Evolutionary conservation across 2,797 vertebrate species (phyloP).

Genomic region (Pangasius sanitwongsei): DNA sequence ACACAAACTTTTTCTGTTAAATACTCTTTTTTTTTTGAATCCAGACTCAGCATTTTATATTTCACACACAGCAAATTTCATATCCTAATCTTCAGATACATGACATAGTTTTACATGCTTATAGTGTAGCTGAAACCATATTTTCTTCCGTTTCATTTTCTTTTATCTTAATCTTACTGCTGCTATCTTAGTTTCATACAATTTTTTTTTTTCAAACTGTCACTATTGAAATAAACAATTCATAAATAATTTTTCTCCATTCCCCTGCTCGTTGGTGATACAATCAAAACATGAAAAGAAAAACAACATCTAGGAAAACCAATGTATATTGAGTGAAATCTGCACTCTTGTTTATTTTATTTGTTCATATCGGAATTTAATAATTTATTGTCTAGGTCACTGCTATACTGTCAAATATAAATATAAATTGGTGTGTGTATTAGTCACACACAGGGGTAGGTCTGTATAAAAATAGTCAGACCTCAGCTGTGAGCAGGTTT

Average conservation of each 20-base stretch:
- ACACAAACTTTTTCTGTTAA: not conserved
- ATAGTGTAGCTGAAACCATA: not conserved
- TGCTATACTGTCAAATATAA: slow-evolving; percentile 13
- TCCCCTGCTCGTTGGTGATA: not conserved
- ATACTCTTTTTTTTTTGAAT: not conserved
- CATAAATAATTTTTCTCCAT: not conserved
- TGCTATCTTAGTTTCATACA: not conserved
- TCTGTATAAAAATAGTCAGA: slow-evolving; percentile 17
- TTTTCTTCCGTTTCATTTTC: not conserved
- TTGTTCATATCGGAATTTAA: slow-evolving; percentile 22
- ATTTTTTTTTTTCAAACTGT: not conserved
- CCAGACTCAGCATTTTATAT: not conserved
- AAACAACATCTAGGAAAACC: not conserved
- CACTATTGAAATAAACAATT: slow-evolving; percentile 8
- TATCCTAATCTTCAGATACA: not conserved
- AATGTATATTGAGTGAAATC: not conserved
- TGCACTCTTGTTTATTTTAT: slow-evolving; percentile 11
- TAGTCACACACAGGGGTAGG: not conserved
- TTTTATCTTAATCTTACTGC: not conserved
- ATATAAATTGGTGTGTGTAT: slow-evolving; percentile 6
- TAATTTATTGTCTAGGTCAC: slow-evolving; percentile 17
- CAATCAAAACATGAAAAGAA: slow-evolving; percentile 8
- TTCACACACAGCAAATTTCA: not conserved
- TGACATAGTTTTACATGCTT: not conserved
- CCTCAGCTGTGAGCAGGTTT: slow-evolving; percentile 4